Conservation (phyloP, 2,888 invertebrate genomes). For the Aporophyla nigra region DNA sequence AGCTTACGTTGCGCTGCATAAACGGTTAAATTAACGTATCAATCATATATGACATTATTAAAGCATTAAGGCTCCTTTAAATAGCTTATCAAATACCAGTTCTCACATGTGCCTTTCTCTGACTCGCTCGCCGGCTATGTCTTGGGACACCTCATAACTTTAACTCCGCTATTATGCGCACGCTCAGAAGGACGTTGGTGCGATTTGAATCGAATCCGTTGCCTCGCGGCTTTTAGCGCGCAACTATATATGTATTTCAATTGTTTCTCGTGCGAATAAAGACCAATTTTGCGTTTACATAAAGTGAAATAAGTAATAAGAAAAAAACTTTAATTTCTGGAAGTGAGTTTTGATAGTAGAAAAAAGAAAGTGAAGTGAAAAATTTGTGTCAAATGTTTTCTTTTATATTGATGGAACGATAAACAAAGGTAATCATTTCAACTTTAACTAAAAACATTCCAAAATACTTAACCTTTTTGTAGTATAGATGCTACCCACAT, state of each 20-base stretch:
- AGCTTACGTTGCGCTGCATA: too few relatives aligned
- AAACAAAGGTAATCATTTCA: conserved; percentile 45
- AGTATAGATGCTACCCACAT: conserved; percentile 38
- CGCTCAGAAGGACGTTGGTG: conserved; percentile 65
- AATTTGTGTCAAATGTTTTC: conserved; percentile 27
- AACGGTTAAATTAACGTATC: too few relatives aligned
- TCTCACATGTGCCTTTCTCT: not conserved
- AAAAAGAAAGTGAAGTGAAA: not conserved
- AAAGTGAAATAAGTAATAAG: not conserved
- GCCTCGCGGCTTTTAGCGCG: conserved; percentile 48
- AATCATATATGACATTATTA: too few relatives aligned
- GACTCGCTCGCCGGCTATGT: conserved; percentile 28
- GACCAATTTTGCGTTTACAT: not conserved
- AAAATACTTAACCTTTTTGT: not conserved
- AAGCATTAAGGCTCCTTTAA: not conserved
- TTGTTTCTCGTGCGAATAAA: conserved; percentile 2
- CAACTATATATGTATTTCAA: conserved; percentile 38
- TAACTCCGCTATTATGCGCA: conserved; percentile 60
- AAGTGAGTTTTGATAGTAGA: not conserved
- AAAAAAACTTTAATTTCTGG: not conserved
- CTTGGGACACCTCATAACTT: conserved; percentile 50
- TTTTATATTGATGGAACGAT: conserved; percentile 21
- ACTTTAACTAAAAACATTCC: not conserved
- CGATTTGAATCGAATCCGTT: conserved; percentile 62
- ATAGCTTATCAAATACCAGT: conserved; percentile 2